A percentile compares a stretch with the other conserved stretches of the same genome.
phyloP scores from a whole-genome alignment of 2,888 invertebrate species.

The Dolichopus griseipennis region DNA sequence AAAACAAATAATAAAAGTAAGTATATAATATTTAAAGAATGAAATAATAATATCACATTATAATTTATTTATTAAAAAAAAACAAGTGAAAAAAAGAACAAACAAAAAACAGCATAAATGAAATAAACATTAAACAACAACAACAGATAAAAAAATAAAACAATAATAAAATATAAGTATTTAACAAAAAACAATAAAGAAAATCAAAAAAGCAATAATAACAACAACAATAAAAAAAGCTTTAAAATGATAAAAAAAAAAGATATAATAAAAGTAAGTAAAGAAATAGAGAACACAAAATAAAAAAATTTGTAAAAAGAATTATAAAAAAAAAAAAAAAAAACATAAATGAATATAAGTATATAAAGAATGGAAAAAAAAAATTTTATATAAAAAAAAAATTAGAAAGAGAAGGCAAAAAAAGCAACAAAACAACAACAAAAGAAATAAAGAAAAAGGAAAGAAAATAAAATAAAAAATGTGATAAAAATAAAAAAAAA shows the following conservation, averaged over 20 bases:
- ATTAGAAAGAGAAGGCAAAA: no score
- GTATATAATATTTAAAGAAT: neutral
- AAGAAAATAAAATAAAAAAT: neutral
- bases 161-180: no score
- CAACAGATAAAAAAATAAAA: neutral
- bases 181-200: neutral
- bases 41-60: neutral
- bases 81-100: no score
- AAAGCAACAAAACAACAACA: no score
- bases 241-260: neutral
- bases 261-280: neutral
- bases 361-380: no score
- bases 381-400: no score
- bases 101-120: neutral
- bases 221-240: neutral
- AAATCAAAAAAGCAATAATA: neutral
- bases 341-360: neutral
- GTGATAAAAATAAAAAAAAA: no score
- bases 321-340: neutral
- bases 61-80: neutral
- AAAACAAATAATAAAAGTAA: no score
- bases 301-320: neutral
- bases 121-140: neutral
- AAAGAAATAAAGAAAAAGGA: no score
- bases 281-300: neutral